A percentile compares a stretch with the other conserved stretches of the same genome.
phyloP scores from a whole-genome alignment of 2,797 vertebrate genomes.

The Dromococcyx pavoninus region DNA sequence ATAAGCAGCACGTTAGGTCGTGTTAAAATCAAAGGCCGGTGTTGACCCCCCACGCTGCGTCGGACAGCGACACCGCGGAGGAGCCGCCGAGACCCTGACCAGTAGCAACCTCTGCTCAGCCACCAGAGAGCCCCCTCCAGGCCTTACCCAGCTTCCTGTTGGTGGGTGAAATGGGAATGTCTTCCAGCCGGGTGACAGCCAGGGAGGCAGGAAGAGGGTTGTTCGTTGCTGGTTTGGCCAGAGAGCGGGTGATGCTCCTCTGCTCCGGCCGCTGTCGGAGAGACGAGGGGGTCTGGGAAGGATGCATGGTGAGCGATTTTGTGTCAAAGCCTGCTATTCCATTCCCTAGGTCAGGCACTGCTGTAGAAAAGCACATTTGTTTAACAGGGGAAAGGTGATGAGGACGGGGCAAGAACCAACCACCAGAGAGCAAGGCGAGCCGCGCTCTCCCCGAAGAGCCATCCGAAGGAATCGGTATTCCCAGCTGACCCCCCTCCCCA shows the following conservation, averaged over 20 bases:
- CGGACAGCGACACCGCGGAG: not conserved
- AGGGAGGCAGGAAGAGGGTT: constrained; percentile 36
- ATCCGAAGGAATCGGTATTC: not conserved
- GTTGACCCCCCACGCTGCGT: not conserved
- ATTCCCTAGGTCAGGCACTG: constrained; percentile 66
- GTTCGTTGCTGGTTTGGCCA: constrained; percentile 39
- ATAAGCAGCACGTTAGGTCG: not conserved
- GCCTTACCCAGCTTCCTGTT: constrained; percentile 78
- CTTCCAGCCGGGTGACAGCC: constrained; percentile 34
- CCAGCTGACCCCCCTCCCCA: not conserved
- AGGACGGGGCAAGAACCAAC: not conserved
- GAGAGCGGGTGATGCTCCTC: constrained; percentile 58
- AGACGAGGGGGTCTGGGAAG: constrained; percentile 61
- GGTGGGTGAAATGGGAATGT: constrained; percentile 52
- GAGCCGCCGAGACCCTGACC: not conserved
- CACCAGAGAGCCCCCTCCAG: not conserved
- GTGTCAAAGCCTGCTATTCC: constrained; percentile 66
- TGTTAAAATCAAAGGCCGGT: not conserved
- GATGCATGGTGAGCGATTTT: constrained; percentile 54
- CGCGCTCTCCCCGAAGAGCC: not conserved
- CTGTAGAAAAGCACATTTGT: constrained; percentile 26
- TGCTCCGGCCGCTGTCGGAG: constrained; percentile 41
- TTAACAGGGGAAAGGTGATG: not conserved
- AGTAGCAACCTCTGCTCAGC: not conserved
- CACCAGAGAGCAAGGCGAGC: not conserved